Evolutionary conservation across 2,113 vertebrate genomes (phyloP), one percentile per base, ranked within the genome.

Genomic region (Picathartes gymnocephalus): DNA sequence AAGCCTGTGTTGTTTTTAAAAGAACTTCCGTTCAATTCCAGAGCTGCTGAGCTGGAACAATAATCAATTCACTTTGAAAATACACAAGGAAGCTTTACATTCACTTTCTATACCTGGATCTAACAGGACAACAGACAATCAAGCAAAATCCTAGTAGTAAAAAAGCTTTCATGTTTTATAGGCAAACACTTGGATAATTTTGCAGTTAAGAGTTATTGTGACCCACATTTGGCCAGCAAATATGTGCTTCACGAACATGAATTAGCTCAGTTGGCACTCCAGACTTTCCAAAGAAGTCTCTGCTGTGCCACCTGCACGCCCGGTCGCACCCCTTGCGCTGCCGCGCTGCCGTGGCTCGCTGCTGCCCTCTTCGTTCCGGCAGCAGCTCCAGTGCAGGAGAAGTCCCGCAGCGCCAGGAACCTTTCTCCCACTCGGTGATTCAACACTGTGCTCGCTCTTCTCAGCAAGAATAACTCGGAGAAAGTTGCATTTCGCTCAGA

Each of bases 361-460:
- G 88, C 94, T 95, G 94, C 92, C 68, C 93, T 93, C 93, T 90
- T 42, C 24, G 39, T 19, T 73, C 70, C 90, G 68, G 7, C 6
- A 9, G 60, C 25, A 2, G 56, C 57, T 86, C 65, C 70, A 9
- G 51, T 4, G 66, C 30, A 1, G 7, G 19, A 21, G 2, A 21
- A 47, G 60, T 1, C 7, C 25, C 35, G 80, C 45, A 70, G 61
- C 0, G 11, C 62, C 84, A 44, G 87, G 33, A 82, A 37, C 13
- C 56, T 11, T 23, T 31, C 71, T 72, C 54, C 70, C 16, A 3
- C 37, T 39, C 21, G 0, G 14, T 35, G 45, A 62, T 58, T 92
- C 74, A 27, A 0, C 7, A 39, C 8, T 45, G 80, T 93, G n/a
- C 21, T 44, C 40, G 35, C 13, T 69, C 30, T 69, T 50, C 42